These are phyloP conservation scores for Anastrepha ludens DNA, from an alignment of 1,140 invertebrate genomes.

Conservation along the genomic window DNA sequence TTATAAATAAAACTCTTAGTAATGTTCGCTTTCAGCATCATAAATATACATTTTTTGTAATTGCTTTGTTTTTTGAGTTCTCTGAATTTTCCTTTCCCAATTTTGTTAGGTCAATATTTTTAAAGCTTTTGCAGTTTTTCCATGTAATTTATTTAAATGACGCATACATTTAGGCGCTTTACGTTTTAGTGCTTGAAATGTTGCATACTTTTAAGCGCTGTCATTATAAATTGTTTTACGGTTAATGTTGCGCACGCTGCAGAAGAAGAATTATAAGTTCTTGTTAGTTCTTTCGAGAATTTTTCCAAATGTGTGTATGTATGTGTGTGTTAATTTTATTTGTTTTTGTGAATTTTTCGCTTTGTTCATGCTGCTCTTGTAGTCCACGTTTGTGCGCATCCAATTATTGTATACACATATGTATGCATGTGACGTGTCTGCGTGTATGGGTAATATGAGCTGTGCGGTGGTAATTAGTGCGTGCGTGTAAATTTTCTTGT, in stretches of 20 bases:
- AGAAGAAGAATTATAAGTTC: not conserved
- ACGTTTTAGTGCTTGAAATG: not conserved
- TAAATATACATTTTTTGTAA: not conserved
- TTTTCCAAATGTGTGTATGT: not conserved
- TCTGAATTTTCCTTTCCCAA: not conserved
- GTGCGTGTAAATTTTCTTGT: slow-evolving; percentile 23
- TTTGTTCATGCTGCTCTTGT: not conserved
- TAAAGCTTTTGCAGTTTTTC: not conserved
- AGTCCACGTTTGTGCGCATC: slow-evolving; percentile 8
- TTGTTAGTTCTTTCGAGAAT: not conserved
- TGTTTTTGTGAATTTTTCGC: not conserved
- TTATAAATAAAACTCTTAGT: not conserved
- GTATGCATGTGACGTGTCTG: not conserved
- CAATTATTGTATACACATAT: not conserved
- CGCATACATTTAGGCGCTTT: not conserved
- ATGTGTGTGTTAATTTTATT: not conserved
- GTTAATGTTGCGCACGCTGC: slow-evolving; percentile 21
- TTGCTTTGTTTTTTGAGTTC: too few relatives aligned
- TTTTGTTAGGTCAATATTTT: not conserved
- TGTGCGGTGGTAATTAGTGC: slow-evolving; percentile 40
- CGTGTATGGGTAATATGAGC: not conserved
- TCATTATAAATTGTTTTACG: not conserved
- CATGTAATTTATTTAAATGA: not conserved
- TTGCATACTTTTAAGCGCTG: slow-evolving; percentile 27
- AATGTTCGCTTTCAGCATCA: not conserved